Evolutionary conservation across 2,113 vertebrate genomes (phyloP), one percentile per base, ranked within the genome.

Genomic region (Paramisgurnus dabryanus): DNA sequence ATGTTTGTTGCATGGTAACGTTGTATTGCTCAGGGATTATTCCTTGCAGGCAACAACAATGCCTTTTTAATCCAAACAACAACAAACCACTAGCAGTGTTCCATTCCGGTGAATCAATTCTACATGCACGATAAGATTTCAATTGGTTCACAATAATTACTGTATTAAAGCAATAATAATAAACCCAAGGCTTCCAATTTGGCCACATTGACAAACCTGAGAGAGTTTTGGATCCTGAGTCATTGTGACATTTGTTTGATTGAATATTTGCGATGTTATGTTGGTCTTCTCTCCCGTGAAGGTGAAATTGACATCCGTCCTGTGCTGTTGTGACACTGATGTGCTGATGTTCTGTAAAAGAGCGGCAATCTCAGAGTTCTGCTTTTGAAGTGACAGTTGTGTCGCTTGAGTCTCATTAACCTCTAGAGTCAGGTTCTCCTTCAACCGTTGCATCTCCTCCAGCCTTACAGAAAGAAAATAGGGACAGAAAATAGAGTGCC

Each of bases 391-490:
- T 0, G 88, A 65, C 73, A 83, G 3, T 17, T 94, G 76, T 50
- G 53, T 45, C 50, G 83, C 89, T 77, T 84, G 82, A 3, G 71
- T 89, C 68, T 92, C 76, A 0, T 86, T 90, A 78, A 90, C 5
- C 9, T 89, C 87, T 0, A 15, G 64, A 0, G 84, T 85, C 83
- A 98, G 91, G 7, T 90, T 92, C 69, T 89, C 87, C 89, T 78
- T 93, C 0, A 88, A 87, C 43, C 0, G 85, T 84, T 94, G 94
- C 85, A 95, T 91, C 34, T 85, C 81, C 71, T 83, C 72, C 64
- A 93, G 87, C 60, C 93, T 80, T 58, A 65, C 1, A 82, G 13
- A 55, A 61, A 47, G 10, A 80, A 67, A 69, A 73, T 45, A 82
- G 3, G 78, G 40, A 78, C 15, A 76, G 22, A 82, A 50, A 12